These are phyloP conservation scores for Salminus brasiliensis DNA, from an alignment of 2,113 vertebrate species.

Conservation along the genomic window DNA sequence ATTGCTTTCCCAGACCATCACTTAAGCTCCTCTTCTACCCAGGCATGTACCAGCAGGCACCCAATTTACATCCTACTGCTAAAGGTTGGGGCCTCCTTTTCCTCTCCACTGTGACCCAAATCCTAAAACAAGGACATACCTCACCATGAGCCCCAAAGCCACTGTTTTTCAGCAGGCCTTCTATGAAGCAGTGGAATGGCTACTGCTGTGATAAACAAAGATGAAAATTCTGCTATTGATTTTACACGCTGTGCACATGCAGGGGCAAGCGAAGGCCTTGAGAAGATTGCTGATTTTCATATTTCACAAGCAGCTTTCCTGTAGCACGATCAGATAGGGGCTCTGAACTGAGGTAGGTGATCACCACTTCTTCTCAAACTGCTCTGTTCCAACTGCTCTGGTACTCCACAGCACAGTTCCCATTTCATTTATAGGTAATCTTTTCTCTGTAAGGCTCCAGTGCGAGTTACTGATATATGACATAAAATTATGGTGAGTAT, in stretches of 20 bases:
- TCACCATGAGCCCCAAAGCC: neutral
- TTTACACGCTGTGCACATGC: neutral
- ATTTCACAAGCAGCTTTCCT: neutral
- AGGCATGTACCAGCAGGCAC: constrained; percentile 44
- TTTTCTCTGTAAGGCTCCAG: neutral
- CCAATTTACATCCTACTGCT: constrained; percentile 50
- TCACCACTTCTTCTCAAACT: too few species aligned
- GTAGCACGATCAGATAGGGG: neutral
- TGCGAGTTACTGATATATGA: neutral
- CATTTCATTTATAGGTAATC: neutral
- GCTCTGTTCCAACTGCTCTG: too few species aligned
- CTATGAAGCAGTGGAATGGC: neutral
- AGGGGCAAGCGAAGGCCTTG: neutral
- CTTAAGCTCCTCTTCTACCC: constrained; percentile 29
- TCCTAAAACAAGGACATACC: constrained; percentile 32
- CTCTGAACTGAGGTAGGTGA: neutral
- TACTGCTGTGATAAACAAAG: neutral
- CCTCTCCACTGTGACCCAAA: constrained; percentile 17
- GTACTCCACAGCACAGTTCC: neutral
- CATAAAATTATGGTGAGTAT: neutral
- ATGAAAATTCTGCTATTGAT: neutral
- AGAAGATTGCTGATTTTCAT: neutral
- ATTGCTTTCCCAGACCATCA: constrained; percentile 46
- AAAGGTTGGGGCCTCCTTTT: neutral
- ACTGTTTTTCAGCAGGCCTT: neutral